These are phyloP conservation scores for Aphodius sticticus DNA, from an alignment of 2,888 invertebrate species.

Conservation along the genomic window DNA sequence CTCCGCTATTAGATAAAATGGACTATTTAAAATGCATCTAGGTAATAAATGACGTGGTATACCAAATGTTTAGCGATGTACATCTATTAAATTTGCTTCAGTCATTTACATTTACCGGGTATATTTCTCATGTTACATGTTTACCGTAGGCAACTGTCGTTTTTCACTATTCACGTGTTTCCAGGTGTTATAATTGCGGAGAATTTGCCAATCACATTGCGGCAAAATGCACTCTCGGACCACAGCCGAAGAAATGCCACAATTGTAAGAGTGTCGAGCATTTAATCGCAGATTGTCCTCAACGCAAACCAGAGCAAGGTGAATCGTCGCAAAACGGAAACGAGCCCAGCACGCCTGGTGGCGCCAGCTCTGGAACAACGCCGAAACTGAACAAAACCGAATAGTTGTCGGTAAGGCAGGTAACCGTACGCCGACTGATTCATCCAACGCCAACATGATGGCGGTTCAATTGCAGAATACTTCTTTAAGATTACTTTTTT, in stretches of 20 bases:
- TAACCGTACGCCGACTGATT: conserved; percentile 26
- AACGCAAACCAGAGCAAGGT: conserved; percentile 54
- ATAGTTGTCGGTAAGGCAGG: conserved; percentile 5
- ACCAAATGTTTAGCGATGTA: too few relatives aligned
- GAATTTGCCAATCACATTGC: conserved; percentile 94
- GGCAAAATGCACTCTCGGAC: conserved; percentile 86
- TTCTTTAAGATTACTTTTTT: conserved; percentile 12
- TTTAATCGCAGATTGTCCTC: conserved; percentile 88
- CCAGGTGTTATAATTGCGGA: conserved; percentile 91
- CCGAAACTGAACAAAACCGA: conserved; percentile 29
- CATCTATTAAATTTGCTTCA: too few relatives aligned
- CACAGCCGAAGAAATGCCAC: conserved; percentile 91
- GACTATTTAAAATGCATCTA: too few relatives aligned
- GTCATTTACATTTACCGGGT: too few relatives aligned
- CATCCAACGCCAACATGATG: not conserved
- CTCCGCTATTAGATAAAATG: too few relatives aligned
- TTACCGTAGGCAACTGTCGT: too few relatives aligned
- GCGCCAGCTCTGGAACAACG: conserved; percentile 42
- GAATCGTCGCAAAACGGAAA: conserved; percentile 48
- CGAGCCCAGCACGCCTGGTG: conserved; percentile 39
- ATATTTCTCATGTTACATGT: too few relatives aligned
- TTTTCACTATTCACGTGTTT: conserved; percentile 28
- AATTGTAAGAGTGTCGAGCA: conserved; percentile 89
- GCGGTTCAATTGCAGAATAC: not conserved
- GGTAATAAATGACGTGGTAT: too few relatives aligned